A percentile compares a stretch with the other conserved stretches of the same genome.
phyloP scores from a whole-genome alignment of 2,797 vertebrate species.

The Craterocephalus amniculus region DNA sequence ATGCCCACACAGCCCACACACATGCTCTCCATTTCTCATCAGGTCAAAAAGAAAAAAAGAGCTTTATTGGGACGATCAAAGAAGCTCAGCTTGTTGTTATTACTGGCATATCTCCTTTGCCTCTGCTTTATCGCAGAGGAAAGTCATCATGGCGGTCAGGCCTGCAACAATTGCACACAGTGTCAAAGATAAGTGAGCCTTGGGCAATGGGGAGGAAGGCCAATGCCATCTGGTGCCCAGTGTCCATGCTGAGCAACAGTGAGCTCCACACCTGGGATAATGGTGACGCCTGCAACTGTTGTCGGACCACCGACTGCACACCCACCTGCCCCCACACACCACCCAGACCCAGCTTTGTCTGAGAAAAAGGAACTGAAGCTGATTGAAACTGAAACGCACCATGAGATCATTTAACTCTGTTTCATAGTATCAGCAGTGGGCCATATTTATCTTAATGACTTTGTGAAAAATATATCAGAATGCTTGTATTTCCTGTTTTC shows the following conservation, averaged over 20 bases:
- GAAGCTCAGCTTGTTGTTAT: slow-evolving; percentile 45
- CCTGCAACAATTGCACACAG: slow-evolving; percentile 26
- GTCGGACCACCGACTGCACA: slow-evolving; percentile 68
- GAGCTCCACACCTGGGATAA: slow-evolving; percentile 74
- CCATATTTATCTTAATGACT: neutral
- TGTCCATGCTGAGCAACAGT: slow-evolving; percentile 64
- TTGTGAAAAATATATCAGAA: neutral
- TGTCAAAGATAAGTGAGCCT: slow-evolving; percentile 52
- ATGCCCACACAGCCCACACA: slow-evolving; percentile 11
- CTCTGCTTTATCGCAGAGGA: slow-evolving; percentile 29
- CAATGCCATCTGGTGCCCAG: slow-evolving; percentile 73
- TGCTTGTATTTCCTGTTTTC: neutral
- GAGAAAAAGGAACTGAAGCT: slow-evolving; percentile 5
- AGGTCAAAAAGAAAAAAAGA: slow-evolving; percentile 29
- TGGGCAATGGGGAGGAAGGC: slow-evolving; percentile 47
- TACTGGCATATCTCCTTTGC: slow-evolving; percentile 28
- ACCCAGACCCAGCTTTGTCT: neutral
- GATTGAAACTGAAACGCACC: slow-evolving; percentile 17
- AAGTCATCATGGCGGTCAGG: slow-evolving; percentile 15
- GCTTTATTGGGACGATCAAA: slow-evolving; percentile 38
- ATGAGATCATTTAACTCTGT: neutral
- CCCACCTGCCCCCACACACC: slow-evolving; percentile 66
- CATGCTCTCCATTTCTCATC: slow-evolving; percentile 18
- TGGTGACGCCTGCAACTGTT: slow-evolving; percentile 62
- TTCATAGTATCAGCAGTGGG: neutral